Base-by-base conservation (phyloP, 2,113 vertebrate species). In the Haliaeetus leucogaster region DNA sequence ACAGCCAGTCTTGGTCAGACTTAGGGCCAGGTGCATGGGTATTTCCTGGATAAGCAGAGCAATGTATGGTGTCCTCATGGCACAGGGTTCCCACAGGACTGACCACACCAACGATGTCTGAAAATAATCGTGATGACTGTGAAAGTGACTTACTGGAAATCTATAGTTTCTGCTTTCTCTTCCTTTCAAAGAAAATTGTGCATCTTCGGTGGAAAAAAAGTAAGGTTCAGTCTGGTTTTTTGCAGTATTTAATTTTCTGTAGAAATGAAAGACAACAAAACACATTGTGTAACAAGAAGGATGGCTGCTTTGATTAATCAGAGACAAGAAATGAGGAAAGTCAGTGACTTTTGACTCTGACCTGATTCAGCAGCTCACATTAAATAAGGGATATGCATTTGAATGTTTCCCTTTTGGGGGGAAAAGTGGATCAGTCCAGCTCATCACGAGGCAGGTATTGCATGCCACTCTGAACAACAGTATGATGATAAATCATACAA, bases 341-440 rank as follows among this genome's bases (percentile, higher is more conserved):
- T 61, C 36, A 40, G 8, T 76, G 27, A 32, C 26, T 81, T 45
- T 76, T 88, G 20, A 34, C 34, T 76, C 55, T 58, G 20, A 45
- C 7, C 23, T 63, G 26, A 52, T n/a, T 63, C 56, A 68, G 17
- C 14, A 85, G 4, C 16, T 56, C 23, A 59, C 47, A 61, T 52
- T 84, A 76, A 63, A 88, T 55, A 62, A 65, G 6, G 14, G 32
- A 47, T 52, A 43, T 50, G 18, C 6, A 55, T 80, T 86, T 78
- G 11, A 59, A 43, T 38, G 10, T 59, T 52, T 74, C 18, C 9
- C 1, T 1, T 67, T 79, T 32, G 9, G 0, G 1, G 10, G 5
- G 62, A 73, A 65, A 87, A 43, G 20, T 55, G 8, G 10, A 21
- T 26, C 16, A 71, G 7, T 59, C 7, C 22, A 68, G 13, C 40